Conservation (phyloP, 2,888 invertebrate genomes). For the Chalcis sispes region DNA sequence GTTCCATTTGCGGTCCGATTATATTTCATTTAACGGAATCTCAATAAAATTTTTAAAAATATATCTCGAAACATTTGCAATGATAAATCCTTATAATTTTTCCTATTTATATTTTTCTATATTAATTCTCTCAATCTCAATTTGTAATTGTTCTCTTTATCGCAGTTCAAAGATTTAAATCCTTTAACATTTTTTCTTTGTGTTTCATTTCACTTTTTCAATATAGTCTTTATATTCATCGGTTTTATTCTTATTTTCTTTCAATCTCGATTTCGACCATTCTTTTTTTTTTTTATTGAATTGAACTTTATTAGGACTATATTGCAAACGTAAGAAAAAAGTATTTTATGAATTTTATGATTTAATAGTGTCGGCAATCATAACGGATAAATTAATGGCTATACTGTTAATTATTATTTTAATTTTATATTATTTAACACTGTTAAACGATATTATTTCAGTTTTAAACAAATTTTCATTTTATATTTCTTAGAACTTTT, state of each 20-base stretch:
- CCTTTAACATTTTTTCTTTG: neutral
- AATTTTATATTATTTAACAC: slow-evolving; percentile 11
- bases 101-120: neutral
- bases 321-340: neutral
- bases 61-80: neutral
- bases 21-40: too few relatives aligned
- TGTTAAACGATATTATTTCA: too few relatives aligned
- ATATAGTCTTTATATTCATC: neutral
- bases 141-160: neutral
- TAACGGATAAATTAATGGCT: slow-evolving; percentile 1
- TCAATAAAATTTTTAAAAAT: too few relatives aligned
- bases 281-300: neutral
- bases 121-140: neutral
- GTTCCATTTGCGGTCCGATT: too few relatives aligned
- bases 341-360: slow-evolving; percentile 21
- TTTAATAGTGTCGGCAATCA: neutral
- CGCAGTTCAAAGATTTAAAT: too few relatives aligned
- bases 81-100: slow-evolving; percentile 12
- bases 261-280: neutral
- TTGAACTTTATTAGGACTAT: neutral
- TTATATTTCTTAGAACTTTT: too few relatives aligned
- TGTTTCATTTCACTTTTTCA: neutral
- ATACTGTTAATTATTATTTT: neutral
- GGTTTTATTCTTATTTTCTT: neutral
- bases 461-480: too few relatives aligned